These are phyloP conservation scores for Butastur rufipennis DNA, from an alignment of 2,113 vertebrate genomes.

Conservation along the genomic window DNA sequence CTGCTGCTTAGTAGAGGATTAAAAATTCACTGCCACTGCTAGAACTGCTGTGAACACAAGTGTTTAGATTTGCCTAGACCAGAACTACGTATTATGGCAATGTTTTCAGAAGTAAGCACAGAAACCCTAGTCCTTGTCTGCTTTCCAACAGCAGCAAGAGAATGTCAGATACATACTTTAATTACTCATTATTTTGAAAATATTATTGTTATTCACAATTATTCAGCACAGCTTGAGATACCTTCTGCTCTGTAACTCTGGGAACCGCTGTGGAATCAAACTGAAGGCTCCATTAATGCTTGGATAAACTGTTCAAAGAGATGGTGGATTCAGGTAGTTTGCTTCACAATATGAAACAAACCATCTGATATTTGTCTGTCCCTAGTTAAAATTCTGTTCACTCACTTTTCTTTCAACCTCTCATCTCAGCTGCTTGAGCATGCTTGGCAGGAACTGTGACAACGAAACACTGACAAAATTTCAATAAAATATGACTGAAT, in stretches of 20 bases:
- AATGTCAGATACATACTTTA: neutral
- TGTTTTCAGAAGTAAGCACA: neutral
- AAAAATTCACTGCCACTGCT: constrained; percentile 28
- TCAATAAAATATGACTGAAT: constrained; percentile 28
- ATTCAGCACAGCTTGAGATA: constrained; percentile 32
- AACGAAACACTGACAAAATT: constrained; percentile 31
- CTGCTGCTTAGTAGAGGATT: constrained; percentile 18
- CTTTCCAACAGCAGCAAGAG: neutral
- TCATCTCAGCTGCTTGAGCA: constrained; percentile 18
- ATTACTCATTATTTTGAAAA: neutral
- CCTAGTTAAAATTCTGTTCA: constrained; percentile 35
- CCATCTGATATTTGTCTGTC: neutral
- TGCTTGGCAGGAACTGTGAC: constrained; percentile 6
- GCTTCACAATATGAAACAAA: neutral
- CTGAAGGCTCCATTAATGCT: neutral
- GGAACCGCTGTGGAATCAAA: neutral
- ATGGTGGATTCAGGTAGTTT: neutral
- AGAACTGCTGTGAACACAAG: constrained; percentile 31
- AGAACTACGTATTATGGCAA: neutral
- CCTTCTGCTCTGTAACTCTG: neutral
- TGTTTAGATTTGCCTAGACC: constrained; percentile 40
- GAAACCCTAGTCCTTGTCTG: neutral
- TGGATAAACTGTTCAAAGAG: neutral
- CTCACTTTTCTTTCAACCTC: constrained; percentile 11
- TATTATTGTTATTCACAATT: neutral